Conservation (phyloP, 2,888 invertebrate species). For the Drosophila villosipedis region DNA sequence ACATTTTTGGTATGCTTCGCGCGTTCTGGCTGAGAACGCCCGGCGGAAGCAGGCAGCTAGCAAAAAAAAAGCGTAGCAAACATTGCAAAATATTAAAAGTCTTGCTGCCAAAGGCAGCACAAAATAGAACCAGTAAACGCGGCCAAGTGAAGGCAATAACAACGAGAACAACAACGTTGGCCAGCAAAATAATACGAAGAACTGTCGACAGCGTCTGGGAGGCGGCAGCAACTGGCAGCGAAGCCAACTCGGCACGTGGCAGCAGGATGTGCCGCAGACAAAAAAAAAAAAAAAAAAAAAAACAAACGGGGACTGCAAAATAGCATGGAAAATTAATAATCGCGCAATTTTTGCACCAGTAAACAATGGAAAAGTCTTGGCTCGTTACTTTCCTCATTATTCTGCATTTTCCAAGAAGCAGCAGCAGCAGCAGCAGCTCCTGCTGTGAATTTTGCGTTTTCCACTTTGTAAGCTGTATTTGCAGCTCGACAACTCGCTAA, state of each 20-base stretch:
- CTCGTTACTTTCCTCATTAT: slow-evolving; percentile 82
- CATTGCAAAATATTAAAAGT: slow-evolving; percentile 73
- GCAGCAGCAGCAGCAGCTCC: slow-evolving; percentile 17
- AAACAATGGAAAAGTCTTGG: slow-evolving; percentile 82
- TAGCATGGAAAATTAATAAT: slow-evolving; percentile 82
- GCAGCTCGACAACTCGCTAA: slow-evolving; percentile 39
- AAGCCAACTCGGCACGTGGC: slow-evolving; percentile 14
- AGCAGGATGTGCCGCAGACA: slow-evolving; percentile 36
- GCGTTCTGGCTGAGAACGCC: slow-evolving; percentile 24
- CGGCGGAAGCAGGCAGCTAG: slow-evolving; percentile 28
- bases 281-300: slow-evolving; percentile 18
- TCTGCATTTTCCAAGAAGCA: slow-evolving; percentile 61
- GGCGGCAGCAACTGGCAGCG: slow-evolving; percentile 16
- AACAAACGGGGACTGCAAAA: slow-evolving; percentile 60
- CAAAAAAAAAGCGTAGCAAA: slow-evolving; percentile 58
- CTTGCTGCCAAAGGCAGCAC: slow-evolving; percentile 62
- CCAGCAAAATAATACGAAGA: slow-evolving; percentile 40
- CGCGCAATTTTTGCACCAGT: slow-evolving; percentile 81
- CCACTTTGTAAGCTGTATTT: slow-evolving; percentile 42
- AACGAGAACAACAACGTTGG: background rate
- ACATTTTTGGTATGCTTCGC: slow-evolving; percentile 23
- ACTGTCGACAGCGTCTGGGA: slow-evolving; percentile 54
- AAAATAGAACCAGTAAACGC: slow-evolving; percentile 40
- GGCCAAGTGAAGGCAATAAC: slow-evolving; percentile 37
- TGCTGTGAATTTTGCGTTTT: slow-evolving; percentile 35